Evolutionary conservation across 2,113 vertebrate genomes (phyloP).

Genomic region (Panthera uncia): DNA sequence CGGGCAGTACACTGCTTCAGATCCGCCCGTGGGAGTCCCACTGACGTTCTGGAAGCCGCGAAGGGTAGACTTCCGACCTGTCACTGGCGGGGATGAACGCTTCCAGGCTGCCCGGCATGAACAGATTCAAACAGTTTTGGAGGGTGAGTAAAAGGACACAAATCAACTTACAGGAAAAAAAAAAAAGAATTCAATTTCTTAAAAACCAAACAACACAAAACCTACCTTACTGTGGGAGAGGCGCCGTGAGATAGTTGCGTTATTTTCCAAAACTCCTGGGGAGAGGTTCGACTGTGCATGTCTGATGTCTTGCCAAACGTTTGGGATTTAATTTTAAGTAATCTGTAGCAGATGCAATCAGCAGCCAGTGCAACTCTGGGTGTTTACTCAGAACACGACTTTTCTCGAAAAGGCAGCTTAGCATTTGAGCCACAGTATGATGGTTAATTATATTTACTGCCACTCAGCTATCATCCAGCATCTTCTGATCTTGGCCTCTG

Average conservation of each 20-base stretch:
- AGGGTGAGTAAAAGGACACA: conserved; percentile 90
- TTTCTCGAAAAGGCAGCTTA: conserved; percentile 5
- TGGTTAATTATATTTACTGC: not conserved
- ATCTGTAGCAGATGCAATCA: conserved; percentile 15
- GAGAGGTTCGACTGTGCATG: not conserved
- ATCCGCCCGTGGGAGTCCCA: conserved; percentile 59
- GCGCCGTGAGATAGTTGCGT: accelerated
- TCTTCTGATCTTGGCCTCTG: not conserved
- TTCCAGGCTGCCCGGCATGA: conserved; percentile 88
- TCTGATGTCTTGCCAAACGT: not conserved
- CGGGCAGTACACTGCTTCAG: conserved; percentile 66
- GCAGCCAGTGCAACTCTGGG: not conserved
- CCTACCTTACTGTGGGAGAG: not conserved
- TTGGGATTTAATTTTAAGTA: conserved; percentile 54
- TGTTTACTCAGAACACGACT: conserved; percentile 63
- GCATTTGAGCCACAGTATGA: not conserved
- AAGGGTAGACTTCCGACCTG: conserved; percentile 81
- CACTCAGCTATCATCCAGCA: not conserved
- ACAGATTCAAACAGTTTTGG: conserved; percentile 91
- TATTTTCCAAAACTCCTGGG: not conserved
- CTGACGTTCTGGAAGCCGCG: conserved; percentile 53
- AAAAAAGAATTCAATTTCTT: conserved; percentile 20
- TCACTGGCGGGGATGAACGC: conserved; percentile 81
- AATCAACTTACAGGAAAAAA: not conserved
- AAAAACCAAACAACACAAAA: not conserved